Evolutionary conservation across 2,888 invertebrate genomes (phyloP).

Genomic region (Aleiodes testaceus): DNA sequence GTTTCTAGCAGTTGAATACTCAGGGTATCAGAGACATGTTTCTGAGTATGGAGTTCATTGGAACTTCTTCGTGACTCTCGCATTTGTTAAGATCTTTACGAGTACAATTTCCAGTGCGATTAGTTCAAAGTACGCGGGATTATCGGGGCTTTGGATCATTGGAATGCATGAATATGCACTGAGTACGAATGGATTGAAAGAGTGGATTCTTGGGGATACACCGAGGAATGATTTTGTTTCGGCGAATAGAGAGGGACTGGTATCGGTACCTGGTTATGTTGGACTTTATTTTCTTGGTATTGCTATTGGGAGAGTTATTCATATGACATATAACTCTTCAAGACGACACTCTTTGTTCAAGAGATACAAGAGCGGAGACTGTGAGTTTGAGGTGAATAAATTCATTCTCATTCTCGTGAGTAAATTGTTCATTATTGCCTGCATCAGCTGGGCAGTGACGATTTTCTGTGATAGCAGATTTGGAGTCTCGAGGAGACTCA

Average conservation of each 20-base stretch:
- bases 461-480: slow-evolving; percentile 74
- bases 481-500: slow-evolving; percentile 85
- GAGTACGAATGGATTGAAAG: slow-evolving; percentile 78
- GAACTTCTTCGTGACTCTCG: slow-evolving; percentile 98
- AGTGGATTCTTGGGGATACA: slow-evolving; percentile 80
- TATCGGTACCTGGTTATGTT: slow-evolving; percentile 89
- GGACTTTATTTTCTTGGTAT: slow-evolving; percentile 86
- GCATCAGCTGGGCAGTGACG: slow-evolving; percentile 72
- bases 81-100: slow-evolving; percentile 84
- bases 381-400: slow-evolving; percentile 58
- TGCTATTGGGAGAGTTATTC: slow-evolving; percentile 77
- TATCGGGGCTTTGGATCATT: slow-evolving; percentile 76
- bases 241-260: slow-evolving; percentile 94
- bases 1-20: slow-evolving; percentile 76
- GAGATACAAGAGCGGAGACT: slow-evolving; percentile 29
- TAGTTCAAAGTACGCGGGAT: slow-evolving; percentile 74
- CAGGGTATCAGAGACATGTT: slow-evolving; percentile 90
- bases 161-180: slow-evolving; percentile 79
- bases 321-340: slow-evolving; percentile 60
- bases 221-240: slow-evolving; percentile 78
- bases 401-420: slow-evolving; percentile 62
- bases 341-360: slow-evolving; percentile 53
- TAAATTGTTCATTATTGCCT: slow-evolving; percentile 63
- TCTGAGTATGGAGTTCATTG: slow-evolving; percentile 97
- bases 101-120: slow-evolving; percentile 77